These are phyloP conservation scores for Notarius lentiginosus DNA, from an alignment of 2,113 vertebrate species.

Conservation along the genomic window DNA sequence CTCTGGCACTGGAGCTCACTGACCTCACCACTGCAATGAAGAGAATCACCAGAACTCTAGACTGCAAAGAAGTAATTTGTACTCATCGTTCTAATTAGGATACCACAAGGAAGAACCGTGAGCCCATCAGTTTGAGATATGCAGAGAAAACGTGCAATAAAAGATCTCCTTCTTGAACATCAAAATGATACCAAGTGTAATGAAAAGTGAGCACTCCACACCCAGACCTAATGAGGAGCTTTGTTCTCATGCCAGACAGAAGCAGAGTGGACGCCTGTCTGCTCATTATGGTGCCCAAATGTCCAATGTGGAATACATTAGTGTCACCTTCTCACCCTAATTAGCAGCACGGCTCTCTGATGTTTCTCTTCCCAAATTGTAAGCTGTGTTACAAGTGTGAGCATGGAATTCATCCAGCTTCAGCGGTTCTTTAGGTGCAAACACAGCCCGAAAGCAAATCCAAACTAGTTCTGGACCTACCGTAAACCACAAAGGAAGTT, in stretches of 20 bases:
- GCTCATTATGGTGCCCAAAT: conserved; percentile 27
- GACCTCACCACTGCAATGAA: conserved; percentile 64
- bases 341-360: conserved; percentile 13
- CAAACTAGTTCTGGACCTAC: background rate
- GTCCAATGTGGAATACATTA: conserved; percentile 12
- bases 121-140: too few species aligned
- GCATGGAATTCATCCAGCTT: background rate
- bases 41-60: conserved; percentile 28
- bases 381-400: background rate
- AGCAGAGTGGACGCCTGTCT: background rate
- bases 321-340: conserved; percentile 27
- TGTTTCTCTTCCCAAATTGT: background rate
- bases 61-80: conserved; percentile 5
- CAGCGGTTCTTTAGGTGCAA: background rate
- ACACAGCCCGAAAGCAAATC: background rate
- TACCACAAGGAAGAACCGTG: background rate
- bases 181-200: background rate
- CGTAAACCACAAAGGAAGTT: background rate
- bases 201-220: background rate
- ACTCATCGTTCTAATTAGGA: background rate
- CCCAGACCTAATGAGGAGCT: conserved; percentile 13
- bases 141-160: background rate
- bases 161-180: background rate
- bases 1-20: conserved; percentile 64
- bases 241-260: conserved; percentile 23